Evolutionary conservation across 2,797 vertebrate species (phyloP), one percentile per base, ranked within the genome.

Genomic region (Bradypus variegatus): DNA sequence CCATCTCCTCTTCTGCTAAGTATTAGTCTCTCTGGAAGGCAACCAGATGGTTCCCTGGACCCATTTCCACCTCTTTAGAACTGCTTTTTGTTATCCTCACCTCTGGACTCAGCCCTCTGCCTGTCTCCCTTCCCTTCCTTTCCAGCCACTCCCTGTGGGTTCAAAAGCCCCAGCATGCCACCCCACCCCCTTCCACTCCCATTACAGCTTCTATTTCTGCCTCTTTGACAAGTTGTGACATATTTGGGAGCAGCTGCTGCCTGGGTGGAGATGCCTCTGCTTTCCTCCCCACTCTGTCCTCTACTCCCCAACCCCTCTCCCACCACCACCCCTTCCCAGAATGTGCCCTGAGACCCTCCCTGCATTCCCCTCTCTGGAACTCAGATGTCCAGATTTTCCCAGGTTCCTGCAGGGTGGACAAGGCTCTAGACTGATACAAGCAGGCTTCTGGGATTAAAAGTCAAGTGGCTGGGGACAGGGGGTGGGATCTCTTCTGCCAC

Each of bases 241-340:
- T 97, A 98, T 98, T 98, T 98, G 97, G 94, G 96, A 98, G 98
- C 98, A 99, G 99, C 98, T 99, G 98, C 96, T 97, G 96, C 96
- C 96, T n/a, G 95, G 65, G n/a, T 89, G 91, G 96, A 96, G 97
- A 96, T 97, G 97, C 96, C 96, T 96, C 96, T 94, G 94, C 96
- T 92, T 93, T 88, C 82, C 96, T 96, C 95, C 16, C 5, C 94
- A 87, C 94, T 96, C 92, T 84, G 50, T 69, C 89, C 96, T 95
- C 94, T 38, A 29, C 93, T 93, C 93, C 95, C 90, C 86, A 80
- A 0, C 73, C 82, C 96, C 83, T 95, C 93, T 95, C 92, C 13
- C 8, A 70, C 27, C 89, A 76, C 84, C 85, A 48, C 87, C 91
- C 4, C 41, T 95, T 89, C 5, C 5, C 96, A 96, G 96, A 97